phyloP scores from a whole-genome alignment of 1,140 invertebrate species.

The Drosophila punjabiensis region DNA sequence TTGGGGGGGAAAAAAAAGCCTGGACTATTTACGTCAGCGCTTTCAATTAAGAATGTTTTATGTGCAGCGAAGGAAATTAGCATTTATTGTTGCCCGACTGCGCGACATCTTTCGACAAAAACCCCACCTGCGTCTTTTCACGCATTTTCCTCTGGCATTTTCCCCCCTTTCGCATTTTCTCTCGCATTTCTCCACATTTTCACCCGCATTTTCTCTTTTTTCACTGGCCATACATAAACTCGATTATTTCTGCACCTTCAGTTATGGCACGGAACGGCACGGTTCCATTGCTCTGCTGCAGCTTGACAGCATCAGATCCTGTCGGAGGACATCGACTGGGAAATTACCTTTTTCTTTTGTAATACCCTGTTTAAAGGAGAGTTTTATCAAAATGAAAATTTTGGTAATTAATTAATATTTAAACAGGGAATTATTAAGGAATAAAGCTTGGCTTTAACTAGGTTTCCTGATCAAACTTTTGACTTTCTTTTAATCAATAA shows the following conservation, averaged over 20 bases:
- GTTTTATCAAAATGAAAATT: not conserved
- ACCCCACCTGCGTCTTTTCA: not conserved
- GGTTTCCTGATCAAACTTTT: not conserved
- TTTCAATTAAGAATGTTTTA: conserved; percentile 77
- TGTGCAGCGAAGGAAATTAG: conserved; percentile 74
- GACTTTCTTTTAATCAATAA: not conserved
- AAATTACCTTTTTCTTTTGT: conserved; percentile 7
- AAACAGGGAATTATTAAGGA: not conserved
- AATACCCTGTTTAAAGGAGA: not conserved
- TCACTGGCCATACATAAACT: conserved; percentile 51
- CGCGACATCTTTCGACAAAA: conserved; percentile 27
- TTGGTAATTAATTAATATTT: not conserved
- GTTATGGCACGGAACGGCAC: conserved; percentile 44
- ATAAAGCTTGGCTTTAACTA: too few relatives aligned
- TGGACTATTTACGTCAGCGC: conserved; percentile 67
- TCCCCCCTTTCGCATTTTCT: too few relatives aligned
- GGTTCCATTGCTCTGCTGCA: conserved; percentile 18
- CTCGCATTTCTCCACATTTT: not conserved
- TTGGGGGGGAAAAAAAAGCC: not conserved
- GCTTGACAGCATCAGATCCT: conserved; percentile 2
- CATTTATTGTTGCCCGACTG: conserved; percentile 72
- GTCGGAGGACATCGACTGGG: not conserved
- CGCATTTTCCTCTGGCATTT: not conserved
- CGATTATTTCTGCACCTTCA: conserved; percentile 64
- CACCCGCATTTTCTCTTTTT: not conserved